A percentile compares a stretch with the other conserved stretches of the same genome.
phyloP scores from a whole-genome alignment of 2,888 invertebrate genomes.

The Anagyrus pseudococci region DNA sequence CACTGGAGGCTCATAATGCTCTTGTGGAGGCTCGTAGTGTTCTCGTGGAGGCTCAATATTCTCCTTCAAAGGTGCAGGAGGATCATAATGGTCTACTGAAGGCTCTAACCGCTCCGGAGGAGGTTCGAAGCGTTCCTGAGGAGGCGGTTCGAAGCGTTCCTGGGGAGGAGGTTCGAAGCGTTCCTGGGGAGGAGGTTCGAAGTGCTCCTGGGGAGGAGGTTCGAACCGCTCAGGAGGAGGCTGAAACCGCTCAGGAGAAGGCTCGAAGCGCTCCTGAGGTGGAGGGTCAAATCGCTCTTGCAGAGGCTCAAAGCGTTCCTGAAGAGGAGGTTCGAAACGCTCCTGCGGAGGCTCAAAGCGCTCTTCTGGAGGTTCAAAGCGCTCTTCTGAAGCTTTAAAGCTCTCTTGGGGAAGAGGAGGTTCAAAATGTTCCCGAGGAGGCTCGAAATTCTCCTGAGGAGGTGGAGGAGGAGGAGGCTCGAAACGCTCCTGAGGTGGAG shows the following conservation, averaged over 20 bases:
- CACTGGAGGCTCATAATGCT: neutral
- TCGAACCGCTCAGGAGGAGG: conserved; percentile 4
- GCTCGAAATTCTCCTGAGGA: neutral
- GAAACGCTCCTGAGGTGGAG: neutral
- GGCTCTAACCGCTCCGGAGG: conserved; percentile 6
- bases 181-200: conserved; percentile 4
- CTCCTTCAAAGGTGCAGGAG: too few relatives aligned
- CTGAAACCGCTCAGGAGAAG: conserved; percentile 5
- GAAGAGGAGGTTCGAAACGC: conserved; percentile 2
- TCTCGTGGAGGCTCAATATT: too few relatives aligned
- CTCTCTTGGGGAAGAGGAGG: neutral
- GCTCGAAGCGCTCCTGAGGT: conserved; percentile 2
- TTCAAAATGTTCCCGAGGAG: neutral
- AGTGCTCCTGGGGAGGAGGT: neutral
- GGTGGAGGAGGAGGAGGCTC: neutral
- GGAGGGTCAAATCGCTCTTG: conserved; percentile 17
- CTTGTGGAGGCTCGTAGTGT: too few relatives aligned
- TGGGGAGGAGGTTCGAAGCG: conserved; percentile 6
- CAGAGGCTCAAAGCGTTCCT: conserved; percentile 6
- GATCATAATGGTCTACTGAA: too few relatives aligned
- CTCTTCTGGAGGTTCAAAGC: conserved; percentile 10
- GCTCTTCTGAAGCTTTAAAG: neutral
- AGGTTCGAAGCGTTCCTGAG: conserved; percentile 16
- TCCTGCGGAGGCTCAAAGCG: conserved; percentile 9
- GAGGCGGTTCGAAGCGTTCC: conserved; percentile 14